Evolutionary conservation across 2,797 vertebrate species (phyloP).

Genomic region (Myotis daubentonii): DNA sequence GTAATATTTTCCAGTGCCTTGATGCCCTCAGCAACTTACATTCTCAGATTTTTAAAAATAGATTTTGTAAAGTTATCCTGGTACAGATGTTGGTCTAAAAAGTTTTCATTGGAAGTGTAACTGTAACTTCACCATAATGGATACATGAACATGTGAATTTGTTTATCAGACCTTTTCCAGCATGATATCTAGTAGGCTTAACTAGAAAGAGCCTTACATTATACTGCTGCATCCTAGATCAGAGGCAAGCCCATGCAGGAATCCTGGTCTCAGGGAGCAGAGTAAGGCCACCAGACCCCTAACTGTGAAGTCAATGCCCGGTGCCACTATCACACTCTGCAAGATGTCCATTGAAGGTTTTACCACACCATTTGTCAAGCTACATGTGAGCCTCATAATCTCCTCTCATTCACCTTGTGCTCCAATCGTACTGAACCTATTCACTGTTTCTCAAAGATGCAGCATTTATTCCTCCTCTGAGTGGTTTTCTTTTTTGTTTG

Average conservation of each 20-base stretch:
- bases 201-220: neutral
- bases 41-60: neutral
- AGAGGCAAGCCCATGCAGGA: neutral
- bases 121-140: neutral
- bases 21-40: neutral
- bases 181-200: neutral
- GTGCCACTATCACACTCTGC: neutral
- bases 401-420: neutral
- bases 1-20: neutral
- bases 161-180: neutral
- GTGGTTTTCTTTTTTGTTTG: neutral
- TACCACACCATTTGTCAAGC: neutral
- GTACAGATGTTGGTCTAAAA: neutral
- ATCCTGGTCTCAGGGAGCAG: neutral
- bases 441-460: neutral
- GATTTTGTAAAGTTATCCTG: neutral
- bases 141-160: neutral
- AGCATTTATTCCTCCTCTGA: fast-evolving
- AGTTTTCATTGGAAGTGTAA: neutral
- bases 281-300: neutral
- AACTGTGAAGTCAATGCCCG: neutral
- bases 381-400: neutral
- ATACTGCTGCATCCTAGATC: neutral
- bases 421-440: neutral
- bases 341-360: neutral